Base-by-base conservation (phyloP, 2,888 invertebrate species). In the Caenorhabditis sp. region DNA sequence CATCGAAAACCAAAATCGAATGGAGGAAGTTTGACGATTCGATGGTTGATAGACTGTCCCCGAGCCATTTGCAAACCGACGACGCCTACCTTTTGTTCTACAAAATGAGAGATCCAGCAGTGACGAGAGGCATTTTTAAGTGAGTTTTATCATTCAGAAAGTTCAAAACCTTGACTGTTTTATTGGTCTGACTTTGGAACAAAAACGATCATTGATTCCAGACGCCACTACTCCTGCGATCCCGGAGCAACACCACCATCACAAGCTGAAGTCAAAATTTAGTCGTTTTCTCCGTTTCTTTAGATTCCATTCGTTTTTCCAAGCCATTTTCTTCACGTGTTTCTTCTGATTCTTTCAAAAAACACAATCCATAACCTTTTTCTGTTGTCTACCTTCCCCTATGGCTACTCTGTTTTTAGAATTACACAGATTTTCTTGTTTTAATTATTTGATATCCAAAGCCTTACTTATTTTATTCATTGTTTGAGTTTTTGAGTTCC, bases 11-110 rank as follows among this genome's bases (percentile, higher is more conserved):
- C 75, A 92, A 93, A 87, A 92, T 93, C 12, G 89, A 87, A 14
- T 93, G 93, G 93, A 88, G 93, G 19, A 83, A 88, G 59, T 93
- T 92, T 79, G 92, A 93, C 82, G 93, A 93, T 85, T 89, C 90
- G 61, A 89, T 90, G 14, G 93, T 93, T 38, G 86, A 85, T n/a
- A 86, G 87, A 44, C 83, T 89, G 2, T 54, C 69, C 1, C 82
- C 88, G 2, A 35, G 74, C 2, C 82, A 87, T 14, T 87, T 92
- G 0, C 90, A 92, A 58, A 90, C 90, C n/a, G 84, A 88, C 19
- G 90, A 91, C 63, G 93, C 93, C 8, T 93, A 93, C 81, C 88
- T 93, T 6, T 88, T 93, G 3, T 92, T 93, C 82, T 93, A 93
- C 84, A 92, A 92, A 61, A 74, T 85, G 35, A 54, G 86, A 16